These are phyloP conservation scores for Caloenas nicobarica DNA, from an alignment of 2,113 vertebrate genomes.

Conservation along the genomic window DNA sequence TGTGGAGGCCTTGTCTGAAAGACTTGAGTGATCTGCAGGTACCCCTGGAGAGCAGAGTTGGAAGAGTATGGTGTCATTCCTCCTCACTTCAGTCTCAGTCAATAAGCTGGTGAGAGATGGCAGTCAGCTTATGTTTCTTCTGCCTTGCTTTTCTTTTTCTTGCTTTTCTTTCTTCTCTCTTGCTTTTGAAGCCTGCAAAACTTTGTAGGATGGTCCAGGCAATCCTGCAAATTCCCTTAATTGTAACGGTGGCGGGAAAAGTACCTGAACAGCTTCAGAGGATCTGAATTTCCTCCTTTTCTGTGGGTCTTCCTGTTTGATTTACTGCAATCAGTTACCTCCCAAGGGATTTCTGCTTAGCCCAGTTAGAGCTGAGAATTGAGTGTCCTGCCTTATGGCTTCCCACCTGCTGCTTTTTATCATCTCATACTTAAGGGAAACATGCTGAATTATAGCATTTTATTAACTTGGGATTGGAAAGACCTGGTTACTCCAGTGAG, in stretches of 20 bases:
- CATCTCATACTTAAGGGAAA: neutral
- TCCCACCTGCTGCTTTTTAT: neutral
- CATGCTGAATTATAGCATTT: neutral
- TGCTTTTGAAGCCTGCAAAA: neutral
- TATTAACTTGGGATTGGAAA: neutral
- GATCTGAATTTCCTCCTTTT: neutral
- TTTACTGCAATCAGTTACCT: neutral
- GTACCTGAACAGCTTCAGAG: neutral
- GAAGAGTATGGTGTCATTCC: neutral
- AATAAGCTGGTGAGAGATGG: neutral
- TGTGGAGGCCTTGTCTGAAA: neutral
- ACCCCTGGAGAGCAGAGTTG: neutral
- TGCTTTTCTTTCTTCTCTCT: neutral
- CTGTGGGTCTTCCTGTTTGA: neutral
- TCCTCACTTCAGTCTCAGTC: neutral
- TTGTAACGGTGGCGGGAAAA: rapidly evolving
- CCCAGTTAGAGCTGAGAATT: neutral
- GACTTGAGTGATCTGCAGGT: neutral
- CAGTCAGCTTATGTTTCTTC: neutral
- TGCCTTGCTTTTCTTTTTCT: neutral
- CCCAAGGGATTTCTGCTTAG: neutral
- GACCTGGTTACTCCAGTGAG: neutral
- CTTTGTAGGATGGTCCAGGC: neutral
- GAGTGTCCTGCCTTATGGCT: neutral
- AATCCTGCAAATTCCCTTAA: neutral